These are phyloP conservation scores for Ephydatia muelleri DNA, from an alignment of 37 sponge, comb jelly and placozoan genomes.

Conservation along the genomic window DNA sequence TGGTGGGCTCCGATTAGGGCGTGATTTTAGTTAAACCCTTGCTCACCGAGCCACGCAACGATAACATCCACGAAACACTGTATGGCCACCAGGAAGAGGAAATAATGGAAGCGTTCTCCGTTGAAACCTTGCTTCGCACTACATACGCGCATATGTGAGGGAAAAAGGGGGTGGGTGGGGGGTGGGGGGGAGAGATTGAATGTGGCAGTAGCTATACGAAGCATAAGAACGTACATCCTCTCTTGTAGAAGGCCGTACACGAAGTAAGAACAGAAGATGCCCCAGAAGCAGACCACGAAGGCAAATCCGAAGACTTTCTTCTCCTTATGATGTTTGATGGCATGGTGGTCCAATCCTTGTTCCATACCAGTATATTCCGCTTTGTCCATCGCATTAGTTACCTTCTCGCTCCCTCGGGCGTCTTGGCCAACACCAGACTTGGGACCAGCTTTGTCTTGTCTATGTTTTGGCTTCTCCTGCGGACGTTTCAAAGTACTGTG, in stretches of 20 bases:
- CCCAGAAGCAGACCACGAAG: slow-evolving; percentile 67
- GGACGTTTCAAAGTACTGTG: neutral
- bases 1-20: neutral
- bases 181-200: neutral
- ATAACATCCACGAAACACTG: slow-evolving; percentile 85
- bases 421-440: neutral
- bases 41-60: slow-evolving; percentile 65
- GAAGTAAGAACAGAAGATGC: slow-evolving; percentile 93
- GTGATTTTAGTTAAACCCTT: neutral
- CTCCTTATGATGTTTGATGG: neutral
- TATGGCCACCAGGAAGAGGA: slow-evolving; percentile 78
- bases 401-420: neutral
- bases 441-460: neutral
- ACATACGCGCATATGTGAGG: neutral
- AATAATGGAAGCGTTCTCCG: slow-evolving; percentile 71
- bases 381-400: neutral
- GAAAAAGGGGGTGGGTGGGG: too few relatives aligned
- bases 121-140: slow-evolving; percentile 72
- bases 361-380: neutral
- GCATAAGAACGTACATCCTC: slow-evolving; percentile 83
- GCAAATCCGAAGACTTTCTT: neutral
- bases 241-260: slow-evolving; percentile 93
- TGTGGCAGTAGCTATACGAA: neutral
- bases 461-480: neutral
- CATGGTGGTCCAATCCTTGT: neutral